These are phyloP conservation scores for Latheticus oryzae DNA, from an alignment of 2,888 invertebrate species.

Conservation along the genomic window DNA sequence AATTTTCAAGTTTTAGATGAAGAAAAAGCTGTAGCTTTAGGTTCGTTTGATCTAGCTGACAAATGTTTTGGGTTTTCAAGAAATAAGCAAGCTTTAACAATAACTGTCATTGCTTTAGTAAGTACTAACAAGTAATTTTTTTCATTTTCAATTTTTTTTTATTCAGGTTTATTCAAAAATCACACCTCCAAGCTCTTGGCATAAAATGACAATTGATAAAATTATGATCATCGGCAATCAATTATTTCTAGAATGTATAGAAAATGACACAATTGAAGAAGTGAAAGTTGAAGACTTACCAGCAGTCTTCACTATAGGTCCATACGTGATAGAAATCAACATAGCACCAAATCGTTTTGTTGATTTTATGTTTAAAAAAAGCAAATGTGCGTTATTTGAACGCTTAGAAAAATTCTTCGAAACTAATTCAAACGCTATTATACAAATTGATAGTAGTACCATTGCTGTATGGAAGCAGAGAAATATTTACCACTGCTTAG, in stretches of 20 bases:
- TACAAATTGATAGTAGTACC: conserved; percentile 72
- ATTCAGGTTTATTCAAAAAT: conserved; percentile 71
- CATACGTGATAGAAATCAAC: conserved; percentile 70
- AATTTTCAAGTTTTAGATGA: conserved; percentile 70
- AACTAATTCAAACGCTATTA: conserved; percentile 65
- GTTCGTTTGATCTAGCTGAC: conserved; percentile 71
- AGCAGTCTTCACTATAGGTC: conserved; percentile 69
- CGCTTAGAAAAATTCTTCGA: conserved; percentile 69
- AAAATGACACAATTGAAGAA: conserved; percentile 67
- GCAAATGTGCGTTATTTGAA: conserved; percentile 67
- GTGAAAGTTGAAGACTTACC: conserved; percentile 70
- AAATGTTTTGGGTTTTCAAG: conserved; percentile 71
- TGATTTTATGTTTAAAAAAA: conserved; percentile 65
- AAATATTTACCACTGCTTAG: conserved; percentile 74
- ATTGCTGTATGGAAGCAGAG: conserved; percentile 74
- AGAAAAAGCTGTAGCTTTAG: conserved; percentile 70
- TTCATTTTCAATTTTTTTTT: conserved; percentile 1
- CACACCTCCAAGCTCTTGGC: conserved; percentile 73
- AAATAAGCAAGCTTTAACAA: conserved; percentile 72
- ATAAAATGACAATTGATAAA: conserved; percentile 70
- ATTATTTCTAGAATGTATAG: conserved; percentile 68
- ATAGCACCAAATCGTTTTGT: conserved; percentile 70
- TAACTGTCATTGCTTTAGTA: conserved; percentile 70
- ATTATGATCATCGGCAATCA: conserved; percentile 71
- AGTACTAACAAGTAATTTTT: conserved; percentile 21